A percentile compares a stretch with the other conserved stretches of the same genome.
These are phyloP conservation scores for Coptotermes formosanus DNA, from an alignment of 1,140 invertebrate species.

Conservation along the genomic window DNA sequence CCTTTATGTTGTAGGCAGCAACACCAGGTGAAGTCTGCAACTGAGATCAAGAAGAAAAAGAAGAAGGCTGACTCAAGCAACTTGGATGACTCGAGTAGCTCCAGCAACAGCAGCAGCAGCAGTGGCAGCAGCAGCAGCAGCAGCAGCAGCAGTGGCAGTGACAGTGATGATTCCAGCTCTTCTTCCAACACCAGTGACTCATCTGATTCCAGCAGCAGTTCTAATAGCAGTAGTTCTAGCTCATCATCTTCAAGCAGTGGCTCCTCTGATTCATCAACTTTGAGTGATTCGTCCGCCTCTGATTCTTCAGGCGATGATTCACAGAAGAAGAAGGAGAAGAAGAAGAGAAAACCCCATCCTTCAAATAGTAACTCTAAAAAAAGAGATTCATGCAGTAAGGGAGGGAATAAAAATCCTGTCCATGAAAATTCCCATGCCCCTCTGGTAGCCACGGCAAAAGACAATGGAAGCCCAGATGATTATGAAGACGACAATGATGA, in stretches of 20 bases:
- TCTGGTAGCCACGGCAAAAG: background rate
- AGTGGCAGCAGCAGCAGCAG: too few species aligned
- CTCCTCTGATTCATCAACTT: background rate
- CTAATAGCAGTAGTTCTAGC: background rate
- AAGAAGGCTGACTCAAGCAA: background rate
- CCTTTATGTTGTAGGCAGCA: background rate
- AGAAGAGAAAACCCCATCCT: background rate
- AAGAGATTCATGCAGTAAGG: background rate
- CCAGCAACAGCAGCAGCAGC: background rate
- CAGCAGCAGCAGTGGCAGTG: background rate
- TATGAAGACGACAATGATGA: background rate
- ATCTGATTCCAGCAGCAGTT: background rate
- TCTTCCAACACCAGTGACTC: background rate
- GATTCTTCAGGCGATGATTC: background rate
- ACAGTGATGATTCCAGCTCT: conserved; percentile 1
- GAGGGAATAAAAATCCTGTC: background rate
- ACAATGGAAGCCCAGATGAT: background rate
- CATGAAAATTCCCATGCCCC: too few species aligned
- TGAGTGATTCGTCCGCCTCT: background rate
- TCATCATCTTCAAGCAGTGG: background rate
- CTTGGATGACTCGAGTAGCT: background rate
- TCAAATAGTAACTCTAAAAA: background rate
- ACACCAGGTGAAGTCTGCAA: background rate
- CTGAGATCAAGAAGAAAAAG: background rate
- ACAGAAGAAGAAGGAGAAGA: background rate